Base-by-base conservation (phyloP, 2,113 vertebrate genomes). In the Prinia subflava region DNA sequence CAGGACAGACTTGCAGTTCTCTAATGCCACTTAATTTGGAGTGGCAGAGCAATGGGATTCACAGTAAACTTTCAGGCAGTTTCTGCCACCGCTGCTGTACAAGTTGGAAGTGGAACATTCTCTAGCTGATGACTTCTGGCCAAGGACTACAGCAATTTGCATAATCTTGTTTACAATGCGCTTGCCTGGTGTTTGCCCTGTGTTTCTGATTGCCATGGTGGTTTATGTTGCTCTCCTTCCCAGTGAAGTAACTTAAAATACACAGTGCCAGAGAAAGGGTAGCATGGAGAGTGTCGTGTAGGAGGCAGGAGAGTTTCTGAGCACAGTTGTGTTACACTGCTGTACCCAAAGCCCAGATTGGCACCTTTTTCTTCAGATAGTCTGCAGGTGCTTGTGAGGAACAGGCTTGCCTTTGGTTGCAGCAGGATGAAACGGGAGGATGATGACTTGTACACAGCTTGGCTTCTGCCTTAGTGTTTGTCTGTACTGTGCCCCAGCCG, bases 401-500 rank as follows among this genome's bases (percentile, higher is more conserved):
- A 2, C 31, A 31, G 44, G 27, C 27, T 22, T 89, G 50, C 46
- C 31, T 52, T 27, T 64, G 19, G 15, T 7, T 56, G 24, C 62
- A 76, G 52, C 33, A 44, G 44, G 24, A 39, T 70, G 35, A 50
- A 70, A 78, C 3, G 9, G 30, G 62, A 49, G 33, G 49, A 30
- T 12, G 55, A 28, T 49, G 47, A 69, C 35, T 41, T 3, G 0
- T 31, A 13, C 1, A 0, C 2, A 39, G 55, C 30, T 65, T 46
- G 47, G 35, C 19, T 59, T 68, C 30, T 39, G n/a, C 65, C 60
- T 81, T 46, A 14, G 0, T 62, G 23, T 18, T 91, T 79, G n/a
- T 28, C 15, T 55, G 18, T 59, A 20, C 62, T 69, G 63, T 80
- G 67, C 55, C 46, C 22, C 31, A 55, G 1, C 19, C 35, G 35